These are phyloP conservation scores for Halocynthia aurantium DNA, from an alignment of 23 tunicate species.

Conservation along the genomic window DNA sequence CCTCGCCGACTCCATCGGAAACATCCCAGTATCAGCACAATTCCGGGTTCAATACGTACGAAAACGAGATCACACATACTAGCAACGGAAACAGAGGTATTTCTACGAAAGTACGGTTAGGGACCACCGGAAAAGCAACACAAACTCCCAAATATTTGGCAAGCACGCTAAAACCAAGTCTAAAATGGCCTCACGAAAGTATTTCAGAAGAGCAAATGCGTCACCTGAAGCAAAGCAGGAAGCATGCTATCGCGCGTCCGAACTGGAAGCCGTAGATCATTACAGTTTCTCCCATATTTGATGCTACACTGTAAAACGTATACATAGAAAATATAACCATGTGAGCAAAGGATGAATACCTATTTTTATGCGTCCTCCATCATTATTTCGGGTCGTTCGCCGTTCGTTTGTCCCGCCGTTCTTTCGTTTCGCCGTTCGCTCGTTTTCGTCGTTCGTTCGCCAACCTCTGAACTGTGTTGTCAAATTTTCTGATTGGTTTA, in stretches of 20 bases:
- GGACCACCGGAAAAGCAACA: constrained; percentile 20
- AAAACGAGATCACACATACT: background rate
- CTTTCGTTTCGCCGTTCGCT: too few species aligned
- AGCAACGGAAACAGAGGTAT: background rate
- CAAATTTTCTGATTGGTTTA: too few species aligned
- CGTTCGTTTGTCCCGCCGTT: too few species aligned
- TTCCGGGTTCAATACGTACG: background rate
- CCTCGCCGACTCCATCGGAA: constrained; percentile 33
- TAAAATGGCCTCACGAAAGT: constrained; percentile 45
- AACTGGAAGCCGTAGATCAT: constrained; percentile 58
- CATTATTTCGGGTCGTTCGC: too few species aligned
- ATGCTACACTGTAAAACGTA: too few species aligned
- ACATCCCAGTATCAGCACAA: background rate
- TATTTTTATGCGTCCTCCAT: too few species aligned
- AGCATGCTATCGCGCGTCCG: constrained; percentile 30
- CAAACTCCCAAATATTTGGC: constrained; percentile 74
- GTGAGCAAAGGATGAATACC: too few species aligned
- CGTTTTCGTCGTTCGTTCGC: too few species aligned
- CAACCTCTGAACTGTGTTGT: too few species aligned
- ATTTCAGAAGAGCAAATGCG: constrained; percentile 56
- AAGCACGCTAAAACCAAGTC: constrained; percentile 36
- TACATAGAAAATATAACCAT: too few species aligned
- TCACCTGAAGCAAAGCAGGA: constrained; percentile 34
- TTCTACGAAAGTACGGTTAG: background rate
- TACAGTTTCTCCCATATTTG: too few species aligned